phyloP scores from a whole-genome alignment of 2,797 vertebrate genomes.

The Channa striata region DNA sequence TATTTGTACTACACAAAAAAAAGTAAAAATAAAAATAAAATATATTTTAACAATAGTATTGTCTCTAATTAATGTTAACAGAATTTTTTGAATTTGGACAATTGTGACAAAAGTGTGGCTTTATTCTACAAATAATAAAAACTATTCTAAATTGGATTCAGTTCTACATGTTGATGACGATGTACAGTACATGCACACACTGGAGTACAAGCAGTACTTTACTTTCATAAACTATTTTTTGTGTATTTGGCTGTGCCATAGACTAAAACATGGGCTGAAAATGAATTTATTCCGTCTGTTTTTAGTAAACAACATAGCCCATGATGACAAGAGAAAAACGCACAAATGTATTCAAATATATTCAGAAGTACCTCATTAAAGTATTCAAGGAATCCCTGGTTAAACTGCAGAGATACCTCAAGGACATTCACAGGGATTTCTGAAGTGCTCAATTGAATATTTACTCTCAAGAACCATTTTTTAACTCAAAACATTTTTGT shows the following conservation, averaged over 20 bases:
- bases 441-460: not conserved
- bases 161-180: no score
- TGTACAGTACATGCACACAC: not conserved
- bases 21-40: no score
- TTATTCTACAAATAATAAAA: no score
- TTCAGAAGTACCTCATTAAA: conserved; percentile 6
- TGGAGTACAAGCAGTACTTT: not conserved
- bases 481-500: not conserved
- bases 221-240: not conserved
- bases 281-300: conserved; percentile 14
- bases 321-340: not conserved
- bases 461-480: not conserved
- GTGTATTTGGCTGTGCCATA: not conserved
- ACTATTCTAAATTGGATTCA: no score
- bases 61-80: no score
- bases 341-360: conserved; percentile 5
- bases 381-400: not conserved
- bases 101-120: no score
- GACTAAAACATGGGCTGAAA: not conserved
- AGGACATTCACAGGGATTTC: conserved; percentile 1
- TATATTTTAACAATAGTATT: no score
- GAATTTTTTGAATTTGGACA: no score
- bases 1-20: no score
- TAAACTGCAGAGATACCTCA: not conserved
- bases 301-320: conserved; percentile 5